phyloP scores from a whole-genome alignment of 2,113 vertebrate genomes.

The Sorex fumeus region DNA sequence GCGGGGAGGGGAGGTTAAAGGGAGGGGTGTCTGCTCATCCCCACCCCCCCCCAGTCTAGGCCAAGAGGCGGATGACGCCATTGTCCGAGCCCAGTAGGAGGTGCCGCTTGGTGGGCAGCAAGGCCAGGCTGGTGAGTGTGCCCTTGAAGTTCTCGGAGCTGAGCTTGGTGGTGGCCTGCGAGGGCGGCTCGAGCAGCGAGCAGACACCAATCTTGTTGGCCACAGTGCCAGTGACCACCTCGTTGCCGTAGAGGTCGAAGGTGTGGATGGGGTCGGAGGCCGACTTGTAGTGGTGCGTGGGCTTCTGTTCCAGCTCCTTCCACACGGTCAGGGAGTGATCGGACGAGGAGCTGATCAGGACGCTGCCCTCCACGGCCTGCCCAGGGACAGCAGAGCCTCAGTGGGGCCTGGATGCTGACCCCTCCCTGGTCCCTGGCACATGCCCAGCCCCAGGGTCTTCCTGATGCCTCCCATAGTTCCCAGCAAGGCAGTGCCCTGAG shows the following conservation, averaged over 20 bases:
- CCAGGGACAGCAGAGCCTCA: slow-evolving; percentile 9
- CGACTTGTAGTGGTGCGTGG: slow-evolving; percentile 95
- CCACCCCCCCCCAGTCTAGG: slow-evolving; percentile 83
- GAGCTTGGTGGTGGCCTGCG: slow-evolving; percentile 95
- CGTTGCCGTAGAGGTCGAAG: slow-evolving; percentile 95
- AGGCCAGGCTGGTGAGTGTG: slow-evolving; percentile 95
- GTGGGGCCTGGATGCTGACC: neutral
- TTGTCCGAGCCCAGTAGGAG: slow-evolving; percentile 98
- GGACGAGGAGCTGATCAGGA: slow-evolving; percentile 96
- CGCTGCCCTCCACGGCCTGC: slow-evolving; percentile 95
- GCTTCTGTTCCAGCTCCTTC: slow-evolving; percentile 98
- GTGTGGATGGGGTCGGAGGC: slow-evolving; percentile 96
- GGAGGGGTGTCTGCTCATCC: neutral
- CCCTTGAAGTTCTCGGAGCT: slow-evolving; percentile 99
- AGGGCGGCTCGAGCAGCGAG: slow-evolving; percentile 94
- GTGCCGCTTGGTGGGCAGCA: slow-evolving; percentile 97
- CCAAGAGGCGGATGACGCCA: slow-evolving; percentile 94
- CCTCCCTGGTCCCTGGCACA: neutral
- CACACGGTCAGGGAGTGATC: slow-evolving; percentile 96
- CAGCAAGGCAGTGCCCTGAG: neutral
- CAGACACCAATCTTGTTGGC: slow-evolving; percentile 98
- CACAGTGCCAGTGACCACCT: slow-evolving; percentile 96
- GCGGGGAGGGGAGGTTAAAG: too few species aligned
- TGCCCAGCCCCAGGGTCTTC: neutral
- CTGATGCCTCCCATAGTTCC: neutral